Percentiles rank a stretch among this genome's conserved stretches.
phyloP scores from a whole-genome alignment of 2,888 invertebrate species.

The Brachynemurus nebulosus region DNA sequence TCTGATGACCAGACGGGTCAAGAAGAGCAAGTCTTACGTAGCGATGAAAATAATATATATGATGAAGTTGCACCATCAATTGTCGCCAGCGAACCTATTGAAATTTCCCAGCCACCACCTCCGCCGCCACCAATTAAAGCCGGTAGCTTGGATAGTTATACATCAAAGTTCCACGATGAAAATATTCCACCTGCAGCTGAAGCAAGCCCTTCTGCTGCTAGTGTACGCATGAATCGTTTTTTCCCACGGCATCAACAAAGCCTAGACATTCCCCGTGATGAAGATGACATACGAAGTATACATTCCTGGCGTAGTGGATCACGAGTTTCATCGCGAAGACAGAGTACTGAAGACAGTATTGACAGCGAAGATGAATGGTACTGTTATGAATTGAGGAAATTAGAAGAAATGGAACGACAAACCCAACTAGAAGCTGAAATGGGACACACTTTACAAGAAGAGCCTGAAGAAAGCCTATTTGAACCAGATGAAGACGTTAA shows the following conservation, averaged over 20 bases:
- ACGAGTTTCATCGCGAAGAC: constrained; percentile 69
- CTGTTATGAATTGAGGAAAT: constrained; percentile 71
- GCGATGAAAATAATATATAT: constrained; percentile 16
- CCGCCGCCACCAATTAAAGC: neutral
- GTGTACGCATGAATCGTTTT: constrained; percentile 43
- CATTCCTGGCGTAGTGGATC: constrained; percentile 81
- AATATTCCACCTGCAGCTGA: constrained; percentile 32
- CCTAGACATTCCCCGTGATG: constrained; percentile 67
- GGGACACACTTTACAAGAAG: constrained; percentile 44
- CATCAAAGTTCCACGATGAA: constrained; percentile 30
- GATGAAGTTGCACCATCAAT: constrained; percentile 15
- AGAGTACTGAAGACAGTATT: constrained; percentile 85
- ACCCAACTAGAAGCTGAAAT: constrained; percentile 49
- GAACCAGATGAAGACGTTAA: constrained; percentile 56
- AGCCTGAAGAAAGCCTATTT: constrained; percentile 37
- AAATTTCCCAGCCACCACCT: constrained; percentile 7
- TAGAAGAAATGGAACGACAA: constrained; percentile 74
- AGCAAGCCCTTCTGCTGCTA: constrained; percentile 51
- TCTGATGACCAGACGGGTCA: constrained; percentile 49
- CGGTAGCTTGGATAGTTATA: constrained; percentile 3
- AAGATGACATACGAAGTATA: constrained; percentile 75
- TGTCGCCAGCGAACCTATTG: constrained; percentile 7
- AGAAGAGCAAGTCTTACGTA: constrained; percentile 36
- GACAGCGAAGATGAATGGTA: constrained; percentile 92
- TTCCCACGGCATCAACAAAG: constrained; percentile 60